Evolutionary conservation across 2,888 invertebrate species (phyloP).

Genomic region (Meghimatium bilineatum): DNA sequence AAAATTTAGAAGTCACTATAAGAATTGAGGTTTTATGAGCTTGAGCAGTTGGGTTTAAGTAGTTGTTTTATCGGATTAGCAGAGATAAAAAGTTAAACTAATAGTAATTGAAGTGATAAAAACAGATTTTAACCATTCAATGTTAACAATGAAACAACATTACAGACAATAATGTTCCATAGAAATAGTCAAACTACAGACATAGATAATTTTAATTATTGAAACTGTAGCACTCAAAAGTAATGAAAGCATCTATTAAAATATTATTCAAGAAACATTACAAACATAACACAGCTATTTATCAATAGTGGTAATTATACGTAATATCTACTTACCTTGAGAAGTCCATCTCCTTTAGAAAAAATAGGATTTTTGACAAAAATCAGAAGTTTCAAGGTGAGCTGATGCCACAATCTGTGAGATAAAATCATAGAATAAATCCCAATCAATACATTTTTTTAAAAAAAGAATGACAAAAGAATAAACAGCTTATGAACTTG

Average conservation of each 20-base stretch:
- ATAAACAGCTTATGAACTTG: too few species aligned
- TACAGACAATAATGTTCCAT: too few species aligned
- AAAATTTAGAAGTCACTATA: too few species aligned
- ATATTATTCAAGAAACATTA: background rate
- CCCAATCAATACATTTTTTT: background rate
- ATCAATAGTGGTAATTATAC: background rate
- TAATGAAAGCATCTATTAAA: background rate
- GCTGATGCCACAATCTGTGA: conserved; percentile 92
- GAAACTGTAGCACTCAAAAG: background rate
- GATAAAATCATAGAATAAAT: background rate
- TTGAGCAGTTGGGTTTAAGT: too few species aligned
- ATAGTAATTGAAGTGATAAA: too few species aligned
- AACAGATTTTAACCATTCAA: too few species aligned
- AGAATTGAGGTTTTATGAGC: too few species aligned
- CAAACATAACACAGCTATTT: background rate
- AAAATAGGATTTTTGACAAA: conserved; percentile 88
- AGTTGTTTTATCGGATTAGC: too few species aligned
- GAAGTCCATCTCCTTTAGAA: conserved; percentile 83
- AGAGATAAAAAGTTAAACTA: too few species aligned
- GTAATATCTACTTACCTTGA: conserved; percentile 62
- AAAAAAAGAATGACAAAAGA: background rate
- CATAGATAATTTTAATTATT: too few species aligned
- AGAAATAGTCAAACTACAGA: too few species aligned
- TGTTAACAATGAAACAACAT: too few species aligned
- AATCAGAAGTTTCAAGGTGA: conserved; percentile 88